These are phyloP conservation scores for Cybosia mesomella DNA, from an alignment of 2,888 invertebrate species.

Conservation along the genomic window DNA sequence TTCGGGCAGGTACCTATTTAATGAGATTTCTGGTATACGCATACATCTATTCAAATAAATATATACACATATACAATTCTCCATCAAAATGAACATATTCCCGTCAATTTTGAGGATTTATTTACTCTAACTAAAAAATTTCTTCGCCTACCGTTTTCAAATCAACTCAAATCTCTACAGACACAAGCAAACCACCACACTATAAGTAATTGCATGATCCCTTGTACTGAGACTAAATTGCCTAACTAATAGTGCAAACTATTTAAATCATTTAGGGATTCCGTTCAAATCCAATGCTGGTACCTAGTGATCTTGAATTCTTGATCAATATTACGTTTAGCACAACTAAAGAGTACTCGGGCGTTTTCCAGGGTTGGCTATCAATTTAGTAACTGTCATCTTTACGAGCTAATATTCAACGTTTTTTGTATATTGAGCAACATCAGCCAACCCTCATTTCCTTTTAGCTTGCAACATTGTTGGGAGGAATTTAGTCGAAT, in stretches of 20 bases:
- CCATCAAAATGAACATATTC: conserved; percentile 16
- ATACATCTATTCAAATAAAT: neutral
- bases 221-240: conserved; percentile 48
- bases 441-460: conserved; percentile 74
- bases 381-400: conserved; percentile 69
- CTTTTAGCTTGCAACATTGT: conserved; percentile 67
- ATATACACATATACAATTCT: neutral
- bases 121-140: conserved; percentile 18
- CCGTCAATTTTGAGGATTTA: conserved; percentile 21
- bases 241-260: conserved; percentile 35
- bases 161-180: conserved; percentile 38
- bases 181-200: conserved; percentile 34
- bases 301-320: conserved; percentile 22
- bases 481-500: conserved; percentile 73
- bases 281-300: conserved; percentile 41
- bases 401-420: conserved; percentile 68
- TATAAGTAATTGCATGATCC: conserved; percentile 46
- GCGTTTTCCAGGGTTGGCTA: conserved; percentile 29
- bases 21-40: neutral
- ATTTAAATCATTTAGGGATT: conserved; percentile 51
- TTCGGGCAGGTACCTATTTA: neutral
- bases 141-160: conserved; percentile 32
- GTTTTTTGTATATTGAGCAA: conserved; percentile 58
- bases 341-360: conserved; percentile 44
- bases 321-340: conserved; percentile 49